phyloP scores from a whole-genome alignment of 2,888 invertebrate genomes.

The Cancer borealis region DNA sequence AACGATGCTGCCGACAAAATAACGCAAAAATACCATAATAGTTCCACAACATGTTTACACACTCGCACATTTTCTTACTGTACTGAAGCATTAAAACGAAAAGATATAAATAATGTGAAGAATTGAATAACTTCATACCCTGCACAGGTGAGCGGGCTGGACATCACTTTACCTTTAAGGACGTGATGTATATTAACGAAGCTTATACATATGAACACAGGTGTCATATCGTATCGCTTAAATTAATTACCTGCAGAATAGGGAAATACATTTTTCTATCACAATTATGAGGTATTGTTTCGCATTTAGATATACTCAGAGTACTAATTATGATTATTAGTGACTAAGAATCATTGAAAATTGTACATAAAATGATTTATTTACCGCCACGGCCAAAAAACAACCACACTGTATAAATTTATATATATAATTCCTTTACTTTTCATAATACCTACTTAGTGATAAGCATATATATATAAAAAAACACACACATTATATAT shows the following conservation, averaged over 20 bases:
- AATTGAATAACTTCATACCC: neutral
- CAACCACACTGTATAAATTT: neutral
- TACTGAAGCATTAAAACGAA: neutral
- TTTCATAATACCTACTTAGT: slow-evolving; percentile 6
- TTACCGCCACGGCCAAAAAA: neutral
- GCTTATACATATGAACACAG: neutral
- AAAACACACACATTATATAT: neutral
- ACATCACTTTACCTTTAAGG: neutral
- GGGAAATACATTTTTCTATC: neutral
- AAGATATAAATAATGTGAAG: neutral
- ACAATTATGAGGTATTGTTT: too few species aligned
- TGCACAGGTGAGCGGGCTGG: neutral
- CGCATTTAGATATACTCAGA: too few species aligned
- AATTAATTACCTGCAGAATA: neutral
- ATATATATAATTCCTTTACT: neutral
- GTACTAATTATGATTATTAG: too few species aligned
- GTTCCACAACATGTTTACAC: neutral
- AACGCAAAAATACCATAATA: neutral
- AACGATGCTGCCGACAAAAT: neutral
- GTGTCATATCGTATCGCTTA: neutral
- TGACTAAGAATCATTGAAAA: neutral
- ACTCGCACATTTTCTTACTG: neutral
- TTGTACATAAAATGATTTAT: neutral
- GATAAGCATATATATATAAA: neutral
- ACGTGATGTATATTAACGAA: too few species aligned